These are phyloP conservation scores for Aleiodes sp. DNA, from an alignment of 1,140 invertebrate genomes.

Conservation along the genomic window DNA sequence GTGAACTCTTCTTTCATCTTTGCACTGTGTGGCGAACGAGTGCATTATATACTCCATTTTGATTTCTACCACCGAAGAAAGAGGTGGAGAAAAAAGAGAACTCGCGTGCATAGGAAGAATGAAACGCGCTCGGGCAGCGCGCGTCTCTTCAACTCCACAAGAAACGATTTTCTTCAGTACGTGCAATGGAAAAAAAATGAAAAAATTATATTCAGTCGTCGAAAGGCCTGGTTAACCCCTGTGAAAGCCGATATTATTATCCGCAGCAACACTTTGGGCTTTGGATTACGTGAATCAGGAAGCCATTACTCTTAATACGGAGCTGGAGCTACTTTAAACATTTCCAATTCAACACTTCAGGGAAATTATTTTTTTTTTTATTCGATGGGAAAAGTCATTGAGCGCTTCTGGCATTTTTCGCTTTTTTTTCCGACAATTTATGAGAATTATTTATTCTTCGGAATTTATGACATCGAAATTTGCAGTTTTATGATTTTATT, in stretches of 20 bases:
- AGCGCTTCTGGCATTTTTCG: constrained; percentile 18
- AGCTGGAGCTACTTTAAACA: constrained; percentile 11
- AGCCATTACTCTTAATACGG: constrained; percentile 32
- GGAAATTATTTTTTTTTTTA: constrained; percentile 11
- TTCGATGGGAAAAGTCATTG: no score
- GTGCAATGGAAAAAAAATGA: no score
- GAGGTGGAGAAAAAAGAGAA: no score
- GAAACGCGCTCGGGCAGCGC: no score
- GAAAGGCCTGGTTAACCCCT: constrained; percentile 16
- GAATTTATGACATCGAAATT: no score
- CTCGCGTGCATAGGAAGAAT: no score
- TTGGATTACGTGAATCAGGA: constrained; percentile 36
- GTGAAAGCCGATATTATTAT: constrained; percentile 13
- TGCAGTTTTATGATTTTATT: no score
- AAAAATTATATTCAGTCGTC: no score
- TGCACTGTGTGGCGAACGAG: neutral
- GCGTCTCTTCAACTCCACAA: neutral
- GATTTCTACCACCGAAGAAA: constrained; percentile 9
- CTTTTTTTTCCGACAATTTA: constrained; percentile 24
- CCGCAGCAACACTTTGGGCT: constrained; percentile 38
- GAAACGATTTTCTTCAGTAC: neutral
- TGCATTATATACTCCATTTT: constrained; percentile 8
- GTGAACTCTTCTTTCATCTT: neutral
- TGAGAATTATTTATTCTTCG: constrained; percentile 23
- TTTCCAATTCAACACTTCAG: constrained; percentile 10